Conservation (phyloP, 2,888 invertebrate genomes). For the Harpagoxenus sublaevis region DNA sequence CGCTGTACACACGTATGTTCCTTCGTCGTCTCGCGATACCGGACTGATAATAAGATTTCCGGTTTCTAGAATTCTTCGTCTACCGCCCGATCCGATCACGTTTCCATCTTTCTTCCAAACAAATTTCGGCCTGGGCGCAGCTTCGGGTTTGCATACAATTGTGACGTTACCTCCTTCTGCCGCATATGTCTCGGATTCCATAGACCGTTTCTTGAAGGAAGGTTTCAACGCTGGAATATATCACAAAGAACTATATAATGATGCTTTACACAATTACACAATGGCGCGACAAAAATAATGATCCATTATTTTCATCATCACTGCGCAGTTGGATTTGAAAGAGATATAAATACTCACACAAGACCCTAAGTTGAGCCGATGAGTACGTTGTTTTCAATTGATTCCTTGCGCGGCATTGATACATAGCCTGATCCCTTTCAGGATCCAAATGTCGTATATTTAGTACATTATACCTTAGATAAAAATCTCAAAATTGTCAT, state of each 20-base stretch:
- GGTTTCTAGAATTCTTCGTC: constrained; percentile 93
- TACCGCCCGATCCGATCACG: constrained; percentile 92
- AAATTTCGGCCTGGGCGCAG: constrained; percentile 95
- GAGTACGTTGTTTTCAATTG: constrained; percentile 94
- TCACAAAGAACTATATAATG: constrained; percentile 12
- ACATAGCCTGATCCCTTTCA: too few relatives aligned
- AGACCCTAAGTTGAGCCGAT: constrained; percentile 95
- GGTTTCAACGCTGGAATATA: constrained; percentile 89
- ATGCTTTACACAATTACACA: background rate
- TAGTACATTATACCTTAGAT: too few relatives aligned
- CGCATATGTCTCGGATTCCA: constrained; percentile 96
- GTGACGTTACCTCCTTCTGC: constrained; percentile 97
- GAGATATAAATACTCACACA: constrained; percentile 88
- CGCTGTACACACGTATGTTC: constrained; percentile 94
- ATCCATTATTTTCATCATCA: background rate
- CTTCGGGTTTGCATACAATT: constrained; percentile 96
- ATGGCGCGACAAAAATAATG: background rate
- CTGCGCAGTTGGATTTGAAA: background rate
- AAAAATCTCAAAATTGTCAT: too few relatives aligned
- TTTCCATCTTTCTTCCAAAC: constrained; percentile 96
- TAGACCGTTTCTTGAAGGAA: constrained; percentile 95
- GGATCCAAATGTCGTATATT: too few relatives aligned
- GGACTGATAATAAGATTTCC: constrained; percentile 95
- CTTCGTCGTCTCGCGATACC: constrained; percentile 95
- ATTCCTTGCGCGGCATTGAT: too few relatives aligned